Conservation (phyloP, 1,140 invertebrate species). For the Olivierus martensii region DNA sequence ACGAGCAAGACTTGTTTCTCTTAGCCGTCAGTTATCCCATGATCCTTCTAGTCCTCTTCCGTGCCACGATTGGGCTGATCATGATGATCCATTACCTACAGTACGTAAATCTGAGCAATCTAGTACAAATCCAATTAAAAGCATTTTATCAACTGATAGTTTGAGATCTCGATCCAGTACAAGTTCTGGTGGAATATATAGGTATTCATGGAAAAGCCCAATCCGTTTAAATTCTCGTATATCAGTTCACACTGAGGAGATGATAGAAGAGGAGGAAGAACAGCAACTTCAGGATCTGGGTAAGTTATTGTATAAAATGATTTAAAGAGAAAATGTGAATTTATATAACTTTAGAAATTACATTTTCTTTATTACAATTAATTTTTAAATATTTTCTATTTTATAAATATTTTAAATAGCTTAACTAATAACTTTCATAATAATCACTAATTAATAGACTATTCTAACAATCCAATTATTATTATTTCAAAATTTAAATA, state of each 20-base stretch:
- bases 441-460: too few relatives aligned
- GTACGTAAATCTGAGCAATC: constrained; percentile 13
- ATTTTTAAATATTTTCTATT: too few relatives aligned
- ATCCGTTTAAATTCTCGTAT: constrained; percentile 28
- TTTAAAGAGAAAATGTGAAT: too few relatives aligned
- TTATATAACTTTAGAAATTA: too few relatives aligned
- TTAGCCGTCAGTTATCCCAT: constrained; percentile 19
- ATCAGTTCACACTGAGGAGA: constrained; percentile 32
- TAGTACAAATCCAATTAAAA: constrained; percentile 5
- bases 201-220: constrained; percentile 12
- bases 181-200: constrained; percentile 4
- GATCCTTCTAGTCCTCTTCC: constrained; percentile 20
- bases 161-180: constrained; percentile 5
- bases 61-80: constrained; percentile 19
- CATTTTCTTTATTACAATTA: too few relatives aligned
- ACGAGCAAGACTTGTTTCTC: constrained; percentile 6
- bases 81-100: constrained; percentile 9
- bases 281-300: constrained; percentile 21
- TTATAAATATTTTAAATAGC: too few relatives aligned
- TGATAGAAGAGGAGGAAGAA: constrained; percentile 33
- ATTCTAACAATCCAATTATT: too few relatives aligned
- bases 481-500: too few relatives aligned
- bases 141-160: constrained; percentile 13
- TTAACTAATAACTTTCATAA: too few relatives aligned
- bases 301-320: neutral